phyloP scores from a whole-genome alignment of 2,888 invertebrate genomes.

The Empis stercorea region DNA sequence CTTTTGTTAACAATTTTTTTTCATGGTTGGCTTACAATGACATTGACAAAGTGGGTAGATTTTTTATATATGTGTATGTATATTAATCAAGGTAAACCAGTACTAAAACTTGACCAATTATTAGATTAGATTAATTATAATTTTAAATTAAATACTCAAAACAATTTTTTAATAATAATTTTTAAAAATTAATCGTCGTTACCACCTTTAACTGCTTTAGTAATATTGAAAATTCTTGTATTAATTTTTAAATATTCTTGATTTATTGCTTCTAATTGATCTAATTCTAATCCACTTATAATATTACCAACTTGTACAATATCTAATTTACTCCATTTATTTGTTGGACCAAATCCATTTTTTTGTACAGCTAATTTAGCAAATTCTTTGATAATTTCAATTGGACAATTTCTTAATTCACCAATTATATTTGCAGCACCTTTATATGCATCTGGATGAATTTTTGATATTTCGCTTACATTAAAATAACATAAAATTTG shows the following conservation, averaged over 20 bases:
- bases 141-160: too few relatives aligned
- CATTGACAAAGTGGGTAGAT: too few relatives aligned
- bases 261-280: slow-evolving; percentile 18
- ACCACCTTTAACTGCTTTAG: too few relatives aligned
- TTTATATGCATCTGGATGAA: slow-evolving; percentile 42
- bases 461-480: slow-evolving; percentile 38
- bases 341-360: slow-evolving; percentile 37
- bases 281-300: slow-evolving; percentile 28
- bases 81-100: too few relatives aligned
- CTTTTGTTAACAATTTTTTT: too few relatives aligned
- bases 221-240: too few relatives aligned
- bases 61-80: too few relatives aligned
- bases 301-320: slow-evolving; percentile 36
- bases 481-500: slow-evolving; percentile 47
- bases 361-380: slow-evolving; percentile 36
- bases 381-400: slow-evolving; percentile 37
- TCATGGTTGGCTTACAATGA: too few relatives aligned
- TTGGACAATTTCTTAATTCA: slow-evolving; percentile 36
- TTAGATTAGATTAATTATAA: too few relatives aligned
- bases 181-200: too few relatives aligned
- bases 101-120: too few relatives aligned
- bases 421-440: slow-evolving; percentile 39
- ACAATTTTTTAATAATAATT: too few relatives aligned
- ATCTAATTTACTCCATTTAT: slow-evolving; percentile 34
- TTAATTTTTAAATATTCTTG: slow-evolving; percentile 9